These are phyloP conservation scores for Drosophila bipectinata DNA, from an alignment of 1,140 invertebrate genomes.

Conservation along the genomic window DNA sequence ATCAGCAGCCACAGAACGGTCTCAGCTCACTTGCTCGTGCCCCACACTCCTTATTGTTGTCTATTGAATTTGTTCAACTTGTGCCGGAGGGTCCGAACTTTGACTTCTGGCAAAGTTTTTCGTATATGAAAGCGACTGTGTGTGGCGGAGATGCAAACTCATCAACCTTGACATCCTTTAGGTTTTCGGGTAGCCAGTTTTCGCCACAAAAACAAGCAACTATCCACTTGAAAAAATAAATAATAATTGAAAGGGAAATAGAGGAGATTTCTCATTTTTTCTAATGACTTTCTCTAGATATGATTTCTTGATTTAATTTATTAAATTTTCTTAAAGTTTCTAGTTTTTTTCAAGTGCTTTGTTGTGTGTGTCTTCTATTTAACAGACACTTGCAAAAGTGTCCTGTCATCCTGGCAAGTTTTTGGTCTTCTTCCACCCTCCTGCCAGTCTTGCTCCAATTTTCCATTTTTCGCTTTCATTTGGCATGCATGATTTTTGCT, in stretches of 20 bases:
- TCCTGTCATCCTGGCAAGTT: slow-evolving; percentile 58
- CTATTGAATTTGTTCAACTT: slow-evolving; percentile 64
- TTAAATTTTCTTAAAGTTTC: neutral
- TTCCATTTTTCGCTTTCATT: slow-evolving; percentile 60
- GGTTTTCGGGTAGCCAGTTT: slow-evolving; percentile 39
- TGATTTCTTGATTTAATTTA: neutral
- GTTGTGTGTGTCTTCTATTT: slow-evolving; percentile 39
- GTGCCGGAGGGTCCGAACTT: slow-evolving; percentile 55
- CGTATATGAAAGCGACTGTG: slow-evolving; percentile 9
- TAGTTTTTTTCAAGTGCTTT: slow-evolving; percentile 10
- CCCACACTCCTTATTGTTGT: slow-evolving; percentile 40
- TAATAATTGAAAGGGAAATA: too few relatives aligned
- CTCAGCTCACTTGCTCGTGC: slow-evolving; percentile 14
- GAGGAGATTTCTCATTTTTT: too few relatives aligned
- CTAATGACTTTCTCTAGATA: neutral
- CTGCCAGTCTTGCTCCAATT: slow-evolving; percentile 23
- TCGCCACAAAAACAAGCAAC: neutral
- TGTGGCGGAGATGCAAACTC: slow-evolving; percentile 22
- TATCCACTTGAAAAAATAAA: neutral
- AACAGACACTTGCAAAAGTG: slow-evolving; percentile 75
- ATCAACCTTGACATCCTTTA: slow-evolving; percentile 75
- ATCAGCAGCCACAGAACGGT: slow-evolving; percentile 30
- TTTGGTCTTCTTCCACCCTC: slow-evolving; percentile 1
- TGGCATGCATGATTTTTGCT: slow-evolving; percentile 68
- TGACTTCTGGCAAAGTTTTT: slow-evolving; percentile 48